phyloP scores from a whole-genome alignment of 2,888 invertebrate genomes.

The Desoria tigrina region DNA sequence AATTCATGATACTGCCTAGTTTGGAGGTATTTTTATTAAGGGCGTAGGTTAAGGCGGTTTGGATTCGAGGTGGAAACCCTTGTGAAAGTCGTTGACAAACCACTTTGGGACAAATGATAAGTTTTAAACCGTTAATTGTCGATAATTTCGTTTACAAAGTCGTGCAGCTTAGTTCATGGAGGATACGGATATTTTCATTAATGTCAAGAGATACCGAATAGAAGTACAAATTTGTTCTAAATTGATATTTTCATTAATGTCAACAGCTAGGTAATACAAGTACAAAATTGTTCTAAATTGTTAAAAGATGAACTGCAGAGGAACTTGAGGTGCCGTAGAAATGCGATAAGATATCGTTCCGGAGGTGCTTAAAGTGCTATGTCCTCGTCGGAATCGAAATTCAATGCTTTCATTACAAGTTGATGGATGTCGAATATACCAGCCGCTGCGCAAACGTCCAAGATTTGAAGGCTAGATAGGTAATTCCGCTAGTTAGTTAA shows the following conservation, averaged over 20 bases:
- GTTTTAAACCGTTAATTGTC: constrained; percentile 63
- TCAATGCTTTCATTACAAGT: constrained; percentile 68
- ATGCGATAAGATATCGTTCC: constrained; percentile 74
- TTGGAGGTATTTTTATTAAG: constrained; percentile 77
- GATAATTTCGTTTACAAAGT: constrained; percentile 49
- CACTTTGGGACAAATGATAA: constrained; percentile 70
- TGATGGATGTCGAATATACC: constrained; percentile 69
- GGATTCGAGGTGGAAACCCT: constrained; percentile 65
- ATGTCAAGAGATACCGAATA: too few species aligned
- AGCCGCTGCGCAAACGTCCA: constrained; percentile 70
- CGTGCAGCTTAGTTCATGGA: constrained; percentile 60
- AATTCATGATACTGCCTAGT: constrained; percentile 64
- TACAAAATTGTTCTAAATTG: not conserved
- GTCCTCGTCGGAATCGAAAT: constrained; percentile 62
- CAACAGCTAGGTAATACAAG: constrained; percentile 59
- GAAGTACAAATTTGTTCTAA: too few species aligned
- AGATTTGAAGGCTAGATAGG: constrained; percentile 63
- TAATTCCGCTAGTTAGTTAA: constrained; percentile 15
- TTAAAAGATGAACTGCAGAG: not conserved
- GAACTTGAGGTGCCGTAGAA: constrained; percentile 64
- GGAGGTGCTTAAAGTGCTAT: constrained; percentile 64
- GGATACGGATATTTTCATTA: constrained; percentile 58
- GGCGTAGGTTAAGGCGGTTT: constrained; percentile 71
- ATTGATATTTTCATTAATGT: constrained; percentile 56
- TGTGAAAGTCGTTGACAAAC: constrained; percentile 72